phyloP scores from a whole-genome alignment of 1,140 invertebrate species.

The Belonocnema kinseyi region DNA sequence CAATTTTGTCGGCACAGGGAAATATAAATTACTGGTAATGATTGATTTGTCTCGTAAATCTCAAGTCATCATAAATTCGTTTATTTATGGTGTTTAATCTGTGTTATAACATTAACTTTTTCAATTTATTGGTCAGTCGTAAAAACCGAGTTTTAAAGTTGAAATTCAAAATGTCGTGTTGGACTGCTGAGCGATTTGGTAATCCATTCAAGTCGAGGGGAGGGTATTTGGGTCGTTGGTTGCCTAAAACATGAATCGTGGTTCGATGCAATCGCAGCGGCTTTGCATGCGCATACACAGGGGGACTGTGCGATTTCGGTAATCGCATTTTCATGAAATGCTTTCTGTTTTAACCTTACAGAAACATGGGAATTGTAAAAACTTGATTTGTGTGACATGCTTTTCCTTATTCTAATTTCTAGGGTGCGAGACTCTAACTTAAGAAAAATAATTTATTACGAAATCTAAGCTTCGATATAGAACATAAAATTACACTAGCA shows the following conservation, averaged over 20 bases:
- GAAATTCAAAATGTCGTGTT: conserved; percentile 25
- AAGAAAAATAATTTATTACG: too few relatives aligned
- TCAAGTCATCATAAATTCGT: too few relatives aligned
- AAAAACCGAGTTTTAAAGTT: conserved; percentile 15
- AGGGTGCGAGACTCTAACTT: too few relatives aligned
- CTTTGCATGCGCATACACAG: conserved; percentile 22
- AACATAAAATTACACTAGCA: too few relatives aligned
- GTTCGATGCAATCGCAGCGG: conserved; percentile 19
- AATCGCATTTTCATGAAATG: conserved; percentile 4
- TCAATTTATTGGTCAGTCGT: conserved; percentile 20
- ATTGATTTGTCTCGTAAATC: too few relatives aligned
- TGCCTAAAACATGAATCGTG: conserved; percentile 26
- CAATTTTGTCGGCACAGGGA: too few relatives aligned
- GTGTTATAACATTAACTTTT: neutral
- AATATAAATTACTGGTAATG: too few relatives aligned
- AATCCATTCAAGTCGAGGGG: conserved; percentile 24
- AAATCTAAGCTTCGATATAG: too few relatives aligned
- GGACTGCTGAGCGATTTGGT: conserved; percentile 4
- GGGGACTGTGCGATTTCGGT: conserved; percentile 8
- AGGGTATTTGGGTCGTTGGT: conserved; percentile 8
- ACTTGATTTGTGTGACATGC: neutral
- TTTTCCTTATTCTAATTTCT: too few relatives aligned
- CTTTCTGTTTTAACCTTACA: neutral
- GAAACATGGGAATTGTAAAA: neutral
- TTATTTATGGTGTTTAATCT: too few relatives aligned